Base-by-base conservation (phyloP, 2,888 invertebrate genomes). In the Caenorhabditis imperialis region DNA sequence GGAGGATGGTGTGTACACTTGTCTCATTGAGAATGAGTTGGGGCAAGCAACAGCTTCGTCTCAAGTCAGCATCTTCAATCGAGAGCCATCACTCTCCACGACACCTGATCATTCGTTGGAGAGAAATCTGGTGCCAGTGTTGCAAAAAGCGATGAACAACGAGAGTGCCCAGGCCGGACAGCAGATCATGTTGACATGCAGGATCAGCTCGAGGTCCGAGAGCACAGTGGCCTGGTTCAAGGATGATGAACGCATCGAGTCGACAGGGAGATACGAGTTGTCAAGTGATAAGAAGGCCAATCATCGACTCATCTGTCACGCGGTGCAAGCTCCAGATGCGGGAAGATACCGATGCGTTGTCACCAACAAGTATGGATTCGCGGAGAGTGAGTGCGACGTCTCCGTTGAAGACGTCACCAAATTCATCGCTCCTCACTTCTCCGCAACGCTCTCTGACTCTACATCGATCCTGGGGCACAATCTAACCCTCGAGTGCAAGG, bases 321-420 rank as follows among this genome's bases (percentile, higher is more conserved):
- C 76, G 14, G 75, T 75, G 35, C 57, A 70, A 20, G 35, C 67
- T 8, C 35, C 61, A 12, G 89, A 89, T 62, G 85, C 87, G 53
- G 89, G 89, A 8, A 83, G 80, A 20, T 89, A 89, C 77, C 81
- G 80, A 8, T 89, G 89, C 60, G 85, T 83, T 10, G 89, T 88
- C n/a, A 83, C 77, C 20, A 89, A 89, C 80, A 65, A 79, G 5
- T 81, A 84, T 8, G 81, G 82, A 47, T 69, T 63, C 18, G 77
- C 79, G 20, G 73, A 75, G 48, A 75, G 71, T 27, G 75, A 79
- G 42, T 78, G 78, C 55, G 37, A 60, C 42, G 75, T 83, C 12
- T 40, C 58, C 1, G 81, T 84, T 1, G 62, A 81, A 50, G 85
- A 85, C 35, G 57, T 67, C 12, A 70, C 69, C 16, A 51, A 67